Evolutionary conservation across 2,797 vertebrate genomes (phyloP).

Genomic region (Balearica regulorum): DNA sequence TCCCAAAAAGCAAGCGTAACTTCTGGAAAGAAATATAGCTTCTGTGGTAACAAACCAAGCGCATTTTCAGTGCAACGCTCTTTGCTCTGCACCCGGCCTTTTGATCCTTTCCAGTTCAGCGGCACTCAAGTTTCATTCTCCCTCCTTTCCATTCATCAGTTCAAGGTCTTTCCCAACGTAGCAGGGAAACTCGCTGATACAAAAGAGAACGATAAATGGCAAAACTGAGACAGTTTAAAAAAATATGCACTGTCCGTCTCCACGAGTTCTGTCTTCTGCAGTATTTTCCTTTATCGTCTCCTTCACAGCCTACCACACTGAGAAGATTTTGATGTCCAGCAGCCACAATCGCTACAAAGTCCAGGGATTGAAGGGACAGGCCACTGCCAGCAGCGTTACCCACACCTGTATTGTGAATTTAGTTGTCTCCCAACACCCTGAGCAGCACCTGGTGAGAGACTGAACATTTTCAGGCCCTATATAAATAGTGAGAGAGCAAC

Average conservation of each 20-base stretch:
- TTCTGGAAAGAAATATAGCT: not conserved
- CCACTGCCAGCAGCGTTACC: not conserved
- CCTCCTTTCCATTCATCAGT: not conserved
- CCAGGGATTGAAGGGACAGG: not conserved
- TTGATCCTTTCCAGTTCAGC: not conserved
- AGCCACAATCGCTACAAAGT: not conserved
- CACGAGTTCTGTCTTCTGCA: not conserved
- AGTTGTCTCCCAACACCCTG: not conserved
- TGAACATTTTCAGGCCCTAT: not conserved
- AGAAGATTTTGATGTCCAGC: not conserved
- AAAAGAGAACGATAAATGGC: not conserved
- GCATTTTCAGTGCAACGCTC: not conserved
- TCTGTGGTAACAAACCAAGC: not conserved
- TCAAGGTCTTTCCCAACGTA: not conserved
- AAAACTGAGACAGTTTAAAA: not conserved
- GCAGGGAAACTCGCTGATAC: rapidly evolving
- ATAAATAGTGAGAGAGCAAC: not conserved
- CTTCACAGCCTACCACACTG: not conserved
- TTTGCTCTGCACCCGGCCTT: not conserved
- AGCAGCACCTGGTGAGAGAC: not conserved
- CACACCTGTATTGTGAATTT: rapidly evolving
- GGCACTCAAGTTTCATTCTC: not conserved
- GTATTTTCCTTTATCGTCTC: not conserved
- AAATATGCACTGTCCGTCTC: not conserved
- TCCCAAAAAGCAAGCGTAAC: not conserved